Evolutionary conservation across 2,888 invertebrate genomes (phyloP).

Genomic region (Tholera decimalis): DNA sequence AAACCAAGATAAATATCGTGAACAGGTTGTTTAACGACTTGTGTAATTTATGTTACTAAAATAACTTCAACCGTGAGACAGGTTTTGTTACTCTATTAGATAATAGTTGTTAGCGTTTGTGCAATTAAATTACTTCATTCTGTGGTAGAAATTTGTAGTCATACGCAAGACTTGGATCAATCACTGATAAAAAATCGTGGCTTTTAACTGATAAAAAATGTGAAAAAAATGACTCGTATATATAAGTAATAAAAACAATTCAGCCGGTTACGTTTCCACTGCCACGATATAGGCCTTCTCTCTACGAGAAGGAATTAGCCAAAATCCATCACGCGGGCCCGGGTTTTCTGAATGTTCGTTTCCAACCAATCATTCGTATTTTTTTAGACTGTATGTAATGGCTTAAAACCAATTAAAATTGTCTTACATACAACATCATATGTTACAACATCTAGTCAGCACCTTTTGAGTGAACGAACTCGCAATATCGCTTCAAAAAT

Average conservation of each 20-base stretch:
- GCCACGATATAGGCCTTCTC: too few relatives aligned
- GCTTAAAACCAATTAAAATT: neutral
- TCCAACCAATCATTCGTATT: too few relatives aligned
- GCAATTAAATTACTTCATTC: constrained; percentile 34
- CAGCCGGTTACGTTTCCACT: too few relatives aligned
- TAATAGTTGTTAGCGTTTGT: constrained; percentile 21
- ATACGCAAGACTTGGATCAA: constrained; percentile 7
- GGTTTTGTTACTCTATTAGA: constrained; percentile 28
- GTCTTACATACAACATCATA: too few relatives aligned
- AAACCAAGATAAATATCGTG: neutral
- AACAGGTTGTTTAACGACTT: neutral
- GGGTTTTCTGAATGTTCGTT: too few relatives aligned
- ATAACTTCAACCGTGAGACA: constrained; percentile 22
- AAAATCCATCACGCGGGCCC: too few relatives aligned
- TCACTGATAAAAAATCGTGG: neutral
- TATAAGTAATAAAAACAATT: neutral
- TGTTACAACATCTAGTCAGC: constrained; percentile 14
- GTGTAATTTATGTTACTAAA: constrained; percentile 12
- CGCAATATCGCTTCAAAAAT: constrained; percentile 6
- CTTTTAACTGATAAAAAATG: neutral
- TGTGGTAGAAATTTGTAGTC: constrained; percentile 1
- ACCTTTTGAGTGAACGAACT: constrained; percentile 17
- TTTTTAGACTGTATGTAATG: too few relatives aligned
- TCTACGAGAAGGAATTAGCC: too few relatives aligned
- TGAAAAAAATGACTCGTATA: neutral